Percentiles rank a stretch among this genome's conserved stretches.
phyloP scores from a whole-genome alignment of 2,113 vertebrate genomes.

The Promerops cafer region DNA sequence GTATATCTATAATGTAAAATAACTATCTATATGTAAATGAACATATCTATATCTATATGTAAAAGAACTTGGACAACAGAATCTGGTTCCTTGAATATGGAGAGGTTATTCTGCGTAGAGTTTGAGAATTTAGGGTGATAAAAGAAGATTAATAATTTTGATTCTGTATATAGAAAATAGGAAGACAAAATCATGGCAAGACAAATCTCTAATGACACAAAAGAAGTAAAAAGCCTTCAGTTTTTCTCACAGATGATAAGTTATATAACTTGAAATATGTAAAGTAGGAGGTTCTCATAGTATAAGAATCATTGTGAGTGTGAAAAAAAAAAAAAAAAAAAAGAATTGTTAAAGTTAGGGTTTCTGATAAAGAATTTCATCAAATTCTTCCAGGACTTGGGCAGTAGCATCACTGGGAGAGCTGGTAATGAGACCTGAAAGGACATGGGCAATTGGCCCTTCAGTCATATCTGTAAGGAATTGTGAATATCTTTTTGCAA shows the following conservation, averaged over 20 bases:
- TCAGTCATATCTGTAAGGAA: background rate
- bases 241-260: background rate
- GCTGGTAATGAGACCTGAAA: background rate
- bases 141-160: background rate
- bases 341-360: background rate
- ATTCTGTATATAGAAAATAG: background rate
- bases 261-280: background rate
- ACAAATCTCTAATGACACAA: background rate
- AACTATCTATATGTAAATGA: too few relatives aligned
- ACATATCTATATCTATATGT: too few relatives aligned
- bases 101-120: background rate
- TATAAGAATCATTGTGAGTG: background rate
- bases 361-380: background rate
- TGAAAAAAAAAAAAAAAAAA: background rate
- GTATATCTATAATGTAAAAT: background rate
- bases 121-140: background rate
- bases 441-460: background rate
- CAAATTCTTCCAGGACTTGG: background rate
- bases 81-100: background rate
- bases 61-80: background rate
- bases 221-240: fast-evolving
- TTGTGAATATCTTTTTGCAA: background rate
- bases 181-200: background rate
- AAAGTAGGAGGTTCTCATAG: background rate
- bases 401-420: background rate